A percentile compares a stretch with the other conserved stretches of the same genome.
These are phyloP conservation scores for Numenius arquata DNA, from an alignment of 2,113 vertebrate species.

Conservation along the genomic window DNA sequence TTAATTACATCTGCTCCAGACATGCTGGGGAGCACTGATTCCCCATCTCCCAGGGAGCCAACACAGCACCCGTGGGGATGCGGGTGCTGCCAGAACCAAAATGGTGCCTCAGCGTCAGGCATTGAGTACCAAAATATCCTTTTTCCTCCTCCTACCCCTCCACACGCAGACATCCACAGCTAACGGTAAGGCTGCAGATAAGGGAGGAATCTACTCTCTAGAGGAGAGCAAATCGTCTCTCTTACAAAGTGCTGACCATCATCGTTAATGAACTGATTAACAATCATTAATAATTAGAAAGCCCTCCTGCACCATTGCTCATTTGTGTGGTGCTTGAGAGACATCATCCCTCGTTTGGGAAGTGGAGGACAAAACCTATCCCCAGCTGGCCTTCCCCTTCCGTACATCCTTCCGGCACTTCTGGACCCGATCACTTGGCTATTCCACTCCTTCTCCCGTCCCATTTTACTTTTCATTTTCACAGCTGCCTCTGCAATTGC, in stretches of 20 bases:
- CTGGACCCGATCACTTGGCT: background rate
- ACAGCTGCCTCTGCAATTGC: constrained; percentile 55
- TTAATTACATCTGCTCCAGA: constrained; percentile 63
- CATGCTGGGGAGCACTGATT: background rate
- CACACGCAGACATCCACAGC: background rate
- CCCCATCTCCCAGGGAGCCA: background rate
- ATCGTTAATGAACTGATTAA: constrained; percentile 45
- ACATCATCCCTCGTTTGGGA: background rate
- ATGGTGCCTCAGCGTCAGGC: background rate
- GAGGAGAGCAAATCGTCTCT: background rate
- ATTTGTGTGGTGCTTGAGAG: background rate
- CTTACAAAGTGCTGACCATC: background rate
- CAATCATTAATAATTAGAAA: constrained; percentile 41
- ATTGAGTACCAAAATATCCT: background rate
- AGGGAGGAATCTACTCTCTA: background rate
- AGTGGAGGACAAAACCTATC: background rate
- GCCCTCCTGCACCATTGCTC: background rate
- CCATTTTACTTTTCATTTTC: constrained; percentile 43
- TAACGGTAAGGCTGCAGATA: background rate
- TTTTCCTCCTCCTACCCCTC: background rate
- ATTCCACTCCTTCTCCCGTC: background rate
- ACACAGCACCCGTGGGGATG: background rate
- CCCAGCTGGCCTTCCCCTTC: background rate
- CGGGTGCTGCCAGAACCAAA: background rate
- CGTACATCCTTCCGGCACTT: background rate